Evolutionary conservation across 2,113 vertebrate genomes (phyloP).

Genomic region (Aleadryas rufinucha): DNA sequence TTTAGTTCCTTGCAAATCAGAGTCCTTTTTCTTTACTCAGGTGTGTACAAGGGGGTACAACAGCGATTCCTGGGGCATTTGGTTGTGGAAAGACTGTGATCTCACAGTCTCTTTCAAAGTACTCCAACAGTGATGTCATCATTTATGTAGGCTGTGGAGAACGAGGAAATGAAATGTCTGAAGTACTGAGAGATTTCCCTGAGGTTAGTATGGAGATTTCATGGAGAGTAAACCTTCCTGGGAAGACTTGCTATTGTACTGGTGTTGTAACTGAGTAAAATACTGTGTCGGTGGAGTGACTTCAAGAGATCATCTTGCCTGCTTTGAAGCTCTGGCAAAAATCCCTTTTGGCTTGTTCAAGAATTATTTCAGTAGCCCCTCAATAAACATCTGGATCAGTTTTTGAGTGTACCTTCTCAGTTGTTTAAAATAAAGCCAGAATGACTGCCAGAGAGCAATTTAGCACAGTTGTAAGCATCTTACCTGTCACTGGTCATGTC

Average conservation of each 20-base stretch:
- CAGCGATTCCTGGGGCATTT: constrained; percentile 95
- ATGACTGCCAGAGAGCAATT: neutral
- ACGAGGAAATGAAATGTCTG: constrained; percentile 98
- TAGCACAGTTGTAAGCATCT: neutral
- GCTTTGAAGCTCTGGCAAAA: neutral
- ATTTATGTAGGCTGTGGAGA: constrained; percentile 97
- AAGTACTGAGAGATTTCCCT: constrained; percentile 96
- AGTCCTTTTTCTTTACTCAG: constrained; percentile 67
- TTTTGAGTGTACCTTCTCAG: neutral
- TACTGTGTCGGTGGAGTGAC: neutral
- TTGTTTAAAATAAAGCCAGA: neutral
- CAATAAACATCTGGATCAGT: neutral
- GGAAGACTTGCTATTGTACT: neutral
- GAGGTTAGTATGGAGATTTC: constrained; percentile 80
- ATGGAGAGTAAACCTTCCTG: neutral
- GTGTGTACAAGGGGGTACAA: constrained; percentile 98
- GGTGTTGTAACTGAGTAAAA: neutral
- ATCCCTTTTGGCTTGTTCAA: neutral
- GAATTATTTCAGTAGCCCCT: neutral
- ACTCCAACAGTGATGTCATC: constrained; percentile 98
- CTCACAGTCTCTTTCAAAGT: constrained; percentile 96
- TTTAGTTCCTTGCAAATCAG: neutral
- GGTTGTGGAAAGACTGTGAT: constrained; percentile 98
- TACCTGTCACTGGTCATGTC: neutral
- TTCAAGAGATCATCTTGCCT: neutral